Evolutionary conservation across 2,797 vertebrate species (phyloP).

Genomic region (Danio kyathit): DNA sequence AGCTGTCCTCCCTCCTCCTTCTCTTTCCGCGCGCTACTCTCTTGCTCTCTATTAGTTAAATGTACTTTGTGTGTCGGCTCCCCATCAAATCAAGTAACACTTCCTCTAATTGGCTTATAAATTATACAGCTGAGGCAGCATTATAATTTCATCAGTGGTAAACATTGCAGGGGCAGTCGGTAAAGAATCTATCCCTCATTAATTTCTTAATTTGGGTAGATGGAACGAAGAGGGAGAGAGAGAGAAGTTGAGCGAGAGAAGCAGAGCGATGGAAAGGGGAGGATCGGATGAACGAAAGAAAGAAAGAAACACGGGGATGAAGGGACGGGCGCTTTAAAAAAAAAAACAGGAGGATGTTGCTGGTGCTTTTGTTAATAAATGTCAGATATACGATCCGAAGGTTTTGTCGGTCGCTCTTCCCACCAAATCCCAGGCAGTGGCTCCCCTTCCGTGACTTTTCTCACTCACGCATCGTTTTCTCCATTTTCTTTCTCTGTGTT

Average conservation of each 20-base stretch:
- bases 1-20: constrained; percentile 72
- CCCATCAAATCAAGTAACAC: constrained; percentile 99
- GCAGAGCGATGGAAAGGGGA: constrained; percentile 67
- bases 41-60: constrained; percentile 99
- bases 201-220: constrained; percentile 99
- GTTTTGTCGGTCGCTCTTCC: constrained; percentile 86
- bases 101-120: constrained; percentile 99
- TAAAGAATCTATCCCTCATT: constrained; percentile 97
- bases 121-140: constrained; percentile 96
- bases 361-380: constrained; percentile 85
- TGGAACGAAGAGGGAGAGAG: constrained; percentile 84
- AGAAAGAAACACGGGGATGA: constrained; percentile 71
- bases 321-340: constrained; percentile 69
- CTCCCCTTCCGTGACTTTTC: constrained; percentile 68
- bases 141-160: constrained; percentile 99
- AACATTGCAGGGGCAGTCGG: constrained; percentile 95
- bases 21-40: constrained; percentile 73
- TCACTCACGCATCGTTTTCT: constrained; percentile 55
- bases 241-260: constrained; percentile 66
- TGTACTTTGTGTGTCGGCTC: constrained; percentile 98
- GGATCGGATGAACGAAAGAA: constrained; percentile 77
- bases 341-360: constrained; percentile 82
- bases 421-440: constrained; percentile 62
- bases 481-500: constrained; percentile 66
- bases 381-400: constrained; percentile 92